These are phyloP conservation scores for Dasysyrphus albostriatus DNA, from an alignment of 2,888 invertebrate genomes.

Conservation along the genomic window DNA sequence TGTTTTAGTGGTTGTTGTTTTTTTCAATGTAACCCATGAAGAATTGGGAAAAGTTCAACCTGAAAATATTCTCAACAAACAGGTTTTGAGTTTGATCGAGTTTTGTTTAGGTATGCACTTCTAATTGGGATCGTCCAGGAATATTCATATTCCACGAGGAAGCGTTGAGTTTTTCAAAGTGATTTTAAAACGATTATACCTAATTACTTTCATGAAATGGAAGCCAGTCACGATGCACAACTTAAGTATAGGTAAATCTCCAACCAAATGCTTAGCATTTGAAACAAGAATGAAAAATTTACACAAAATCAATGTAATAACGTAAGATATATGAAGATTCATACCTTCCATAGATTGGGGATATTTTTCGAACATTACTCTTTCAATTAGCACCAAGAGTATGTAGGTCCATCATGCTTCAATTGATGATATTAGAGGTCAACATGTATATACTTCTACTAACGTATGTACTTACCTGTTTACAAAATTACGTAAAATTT, in stretches of 20 bases:
- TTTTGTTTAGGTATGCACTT: too few relatives aligned
- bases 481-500: background rate
- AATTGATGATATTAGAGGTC: background rate
- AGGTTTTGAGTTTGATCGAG: background rate
- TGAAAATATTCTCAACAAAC: background rate
- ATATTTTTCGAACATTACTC: background rate
- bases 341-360: too few relatives aligned
- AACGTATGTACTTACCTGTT: background rate
- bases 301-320: background rate
- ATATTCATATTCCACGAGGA: background rate
- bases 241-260: too few relatives aligned
- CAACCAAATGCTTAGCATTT: too few relatives aligned
- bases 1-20: background rate
- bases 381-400: conserved; percentile 17
- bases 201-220: too few relatives aligned
- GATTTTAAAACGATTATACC: too few relatives aligned
- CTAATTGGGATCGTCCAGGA: background rate
- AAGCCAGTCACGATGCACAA: too few relatives aligned
- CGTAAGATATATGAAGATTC: too few relatives aligned
- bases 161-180: background rate
- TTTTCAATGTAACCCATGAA: background rate
- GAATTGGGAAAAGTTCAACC: background rate
- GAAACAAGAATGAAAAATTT: too few relatives aligned
- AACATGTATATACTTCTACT: background rate
- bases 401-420: background rate